Base-by-base conservation (phyloP, 2,797 vertebrate species). In the Trachops cirrhosus region DNA sequence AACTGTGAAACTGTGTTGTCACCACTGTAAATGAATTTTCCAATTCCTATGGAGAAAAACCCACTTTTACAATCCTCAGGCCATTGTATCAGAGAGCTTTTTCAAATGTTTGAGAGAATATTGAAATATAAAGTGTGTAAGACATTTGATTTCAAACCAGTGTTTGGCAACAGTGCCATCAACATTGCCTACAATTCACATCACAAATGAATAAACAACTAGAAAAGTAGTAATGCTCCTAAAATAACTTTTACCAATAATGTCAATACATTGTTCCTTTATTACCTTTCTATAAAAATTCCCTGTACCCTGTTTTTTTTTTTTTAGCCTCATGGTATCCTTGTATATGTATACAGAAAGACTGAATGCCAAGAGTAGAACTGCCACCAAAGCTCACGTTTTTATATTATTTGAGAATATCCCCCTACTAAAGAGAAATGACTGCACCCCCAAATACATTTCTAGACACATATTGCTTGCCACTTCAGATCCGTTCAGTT, bases 401-500 rank as follows among this genome's bases (percentile, higher is more conserved):
- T 90, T 93, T 95, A 26, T 22, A 52, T 52, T 71, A 75, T 24
- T 77, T 68, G 62, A 94, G 48, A 91, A 57, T 21, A 92, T 21
- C 2, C 26, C 73, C 29, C 37, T 90, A 70, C 88, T 94, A 78
- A 93, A 92, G 94, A 88, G 37, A 52, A 88, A 82, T 57, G 54
- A 77, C 80, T 90, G 9, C 26, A 32, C 68, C 87, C 64, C 34
- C 37, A 67, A 67, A 85, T 6, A n/a, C 39, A 90, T 74, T 96
- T 94, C 90, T 82, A 90, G 80, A 89, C 29, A 70, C 62, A 34
- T 71, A 59, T 84, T 92, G 48, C 87, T 89, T 90, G 80, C 78
- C 50, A 83, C 70, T 86, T 95, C 50, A 92, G 85, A 83, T 59
- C 22, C 29, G 29, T 71, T 84, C 84, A 50, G 9, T 73, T 94